These are phyloP conservation scores for Lasioglossum vierecki DNA, from an alignment of 2,888 invertebrate genomes.

Conservation along the genomic window DNA sequence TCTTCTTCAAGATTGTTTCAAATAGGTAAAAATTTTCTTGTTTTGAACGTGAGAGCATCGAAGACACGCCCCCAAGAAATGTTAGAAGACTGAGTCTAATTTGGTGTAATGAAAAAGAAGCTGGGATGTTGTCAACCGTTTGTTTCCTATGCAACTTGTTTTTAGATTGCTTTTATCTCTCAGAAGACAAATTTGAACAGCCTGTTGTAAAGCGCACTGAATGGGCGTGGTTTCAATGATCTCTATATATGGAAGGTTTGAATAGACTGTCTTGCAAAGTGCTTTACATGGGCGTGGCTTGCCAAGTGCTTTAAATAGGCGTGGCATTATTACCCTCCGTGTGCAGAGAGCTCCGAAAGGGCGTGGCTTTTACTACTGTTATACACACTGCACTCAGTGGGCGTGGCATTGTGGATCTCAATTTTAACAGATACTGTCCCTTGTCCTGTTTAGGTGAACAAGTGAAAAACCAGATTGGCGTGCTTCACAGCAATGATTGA, in stretches of 20 bases:
- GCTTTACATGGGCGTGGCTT: background rate
- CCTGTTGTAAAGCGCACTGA: background rate
- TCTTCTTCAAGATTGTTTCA: background rate
- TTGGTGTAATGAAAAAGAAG: background rate
- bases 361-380: background rate
- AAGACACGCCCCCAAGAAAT: background rate
- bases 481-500: too few species aligned
- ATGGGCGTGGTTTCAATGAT: too few species aligned
- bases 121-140: background rate
- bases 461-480: background rate
- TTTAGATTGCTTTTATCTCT: background rate
- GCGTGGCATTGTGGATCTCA: background rate
- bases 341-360: background rate
- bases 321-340: background rate
- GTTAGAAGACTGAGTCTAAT: background rate
- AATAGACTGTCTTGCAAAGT: background rate
- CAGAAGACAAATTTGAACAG: background rate
- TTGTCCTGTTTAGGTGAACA: background rate
- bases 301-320: background rate
- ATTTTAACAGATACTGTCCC: background rate
- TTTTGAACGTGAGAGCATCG: background rate
- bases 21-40: background rate
- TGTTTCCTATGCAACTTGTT: background rate
- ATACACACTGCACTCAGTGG: background rate
- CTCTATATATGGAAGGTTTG: too few species aligned